phyloP scores from a whole-genome alignment of 2,113 vertebrate genomes.

The Mus musculus region GRCm39 chr11:118084501-118085000 shows the following conservation, averaged over 20 bases:
- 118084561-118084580: not conserved
- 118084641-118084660: not conserved
- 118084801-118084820: fast-evolving
- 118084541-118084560: not conserved
- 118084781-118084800: too few species aligned
- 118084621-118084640: not conserved
- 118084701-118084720: not conserved
- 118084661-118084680: not conserved
- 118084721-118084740: not conserved
- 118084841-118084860: too few species aligned
- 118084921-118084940: not conserved
- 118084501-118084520: slow-evolving; percentile 96
- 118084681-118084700: not conserved
- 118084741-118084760: not conserved
- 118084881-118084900: fast-evolving
- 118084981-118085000: not conserved
- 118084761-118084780: not conserved
- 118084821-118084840: not conserved
- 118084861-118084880: fast-evolving
- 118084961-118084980: not conserved
- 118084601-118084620: not conserved
- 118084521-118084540: slow-evolving; percentile 86
- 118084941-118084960: not conserved
- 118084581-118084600: not conserved
- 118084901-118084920: too few species aligned